Percentiles rank a stretch among this genome's conserved stretches.
These are phyloP conservation scores for Psococerastis gibbosa DNA, from an alignment of 2,888 invertebrate genomes.

Conservation along the genomic window DNA sequence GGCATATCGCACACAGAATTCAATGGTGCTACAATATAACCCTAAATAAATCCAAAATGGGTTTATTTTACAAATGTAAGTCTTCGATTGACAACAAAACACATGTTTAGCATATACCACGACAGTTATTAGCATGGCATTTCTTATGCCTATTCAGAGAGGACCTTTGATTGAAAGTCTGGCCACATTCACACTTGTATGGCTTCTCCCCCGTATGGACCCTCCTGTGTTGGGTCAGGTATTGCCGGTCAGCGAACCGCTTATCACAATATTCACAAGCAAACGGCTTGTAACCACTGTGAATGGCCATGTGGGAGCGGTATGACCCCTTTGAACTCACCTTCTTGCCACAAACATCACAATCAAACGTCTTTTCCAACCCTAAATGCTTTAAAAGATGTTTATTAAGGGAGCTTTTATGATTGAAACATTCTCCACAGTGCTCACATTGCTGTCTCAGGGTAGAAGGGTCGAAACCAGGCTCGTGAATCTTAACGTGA, in stretches of 20 bases:
- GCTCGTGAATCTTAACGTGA: conserved; percentile 4
- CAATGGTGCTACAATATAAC: no score
- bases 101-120: no score
- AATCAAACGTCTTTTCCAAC: conserved; percentile 6
- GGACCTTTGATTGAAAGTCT: conserved; percentile 15
- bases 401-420: conserved; percentile 7
- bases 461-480: conserved; percentile 6
- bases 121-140: no score
- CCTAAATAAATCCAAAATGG: no score
- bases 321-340: conserved; percentile 7
- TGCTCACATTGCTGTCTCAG: conserved; percentile 7
- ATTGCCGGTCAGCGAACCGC: conserved; percentile 1
- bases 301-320: conserved; percentile 7
- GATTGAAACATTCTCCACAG: conserved; percentile 7
- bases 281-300: conserved; percentile 5
- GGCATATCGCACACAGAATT: no score
- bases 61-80: no score
- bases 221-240: conserved; percentile 3
- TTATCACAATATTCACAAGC: conserved; percentile 8
- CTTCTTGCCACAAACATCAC: conserved; percentile 10
- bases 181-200: conserved; percentile 14
- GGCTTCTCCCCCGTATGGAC: conserved; percentile 15
- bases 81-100: no score
- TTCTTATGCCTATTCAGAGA: conserved; percentile 13
- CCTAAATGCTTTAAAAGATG: conserved; percentile 1